Evolutionary conservation across 2,888 invertebrate species (phyloP).

Genomic region (Apotomis capreana): DNA sequence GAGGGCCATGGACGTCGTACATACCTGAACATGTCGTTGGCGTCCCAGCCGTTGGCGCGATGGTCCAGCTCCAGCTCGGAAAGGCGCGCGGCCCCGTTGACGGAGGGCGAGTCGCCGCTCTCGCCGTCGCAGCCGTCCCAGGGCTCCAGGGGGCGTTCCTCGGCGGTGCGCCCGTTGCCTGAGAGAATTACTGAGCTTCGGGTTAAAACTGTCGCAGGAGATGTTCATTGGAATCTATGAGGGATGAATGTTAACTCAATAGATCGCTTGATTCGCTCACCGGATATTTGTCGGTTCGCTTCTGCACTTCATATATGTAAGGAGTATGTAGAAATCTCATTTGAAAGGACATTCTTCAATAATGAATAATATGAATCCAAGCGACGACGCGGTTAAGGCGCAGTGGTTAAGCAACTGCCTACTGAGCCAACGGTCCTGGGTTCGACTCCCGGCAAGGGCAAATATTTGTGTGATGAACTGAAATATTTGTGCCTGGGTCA

Average conservation of each 20-base stretch:
- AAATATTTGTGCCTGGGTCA: too few species aligned
- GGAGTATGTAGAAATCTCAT: too few species aligned
- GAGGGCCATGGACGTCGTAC: background rate
- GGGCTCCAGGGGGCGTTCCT: constrained; percentile 93
- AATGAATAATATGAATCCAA: too few species aligned
- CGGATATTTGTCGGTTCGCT: too few species aligned
- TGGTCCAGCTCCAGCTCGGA: constrained; percentile 89
- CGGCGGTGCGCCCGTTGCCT: constrained; percentile 73
- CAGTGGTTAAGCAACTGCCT: too few species aligned
- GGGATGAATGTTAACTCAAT: background rate
- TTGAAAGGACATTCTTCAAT: too few species aligned
- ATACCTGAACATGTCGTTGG: constrained; percentile 94
- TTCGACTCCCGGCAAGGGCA: too few species aligned
- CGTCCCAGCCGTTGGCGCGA: constrained; percentile 97
- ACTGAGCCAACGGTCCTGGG: too few species aligned
- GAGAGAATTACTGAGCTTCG: constrained; percentile 40
- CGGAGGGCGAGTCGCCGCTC: constrained; percentile 73
- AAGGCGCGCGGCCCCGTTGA: constrained; percentile 84
- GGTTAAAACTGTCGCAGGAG: constrained; percentile 19
- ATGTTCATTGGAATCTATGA: background rate
- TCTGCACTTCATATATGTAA: too few species aligned
- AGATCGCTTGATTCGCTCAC: too few species aligned
- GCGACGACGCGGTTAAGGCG: too few species aligned
- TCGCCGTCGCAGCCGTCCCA: constrained; percentile 89
- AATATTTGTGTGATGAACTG: too few species aligned